Conservation (phyloP, 2,888 invertebrate genomes). For the Melipona beecheii region DNA sequence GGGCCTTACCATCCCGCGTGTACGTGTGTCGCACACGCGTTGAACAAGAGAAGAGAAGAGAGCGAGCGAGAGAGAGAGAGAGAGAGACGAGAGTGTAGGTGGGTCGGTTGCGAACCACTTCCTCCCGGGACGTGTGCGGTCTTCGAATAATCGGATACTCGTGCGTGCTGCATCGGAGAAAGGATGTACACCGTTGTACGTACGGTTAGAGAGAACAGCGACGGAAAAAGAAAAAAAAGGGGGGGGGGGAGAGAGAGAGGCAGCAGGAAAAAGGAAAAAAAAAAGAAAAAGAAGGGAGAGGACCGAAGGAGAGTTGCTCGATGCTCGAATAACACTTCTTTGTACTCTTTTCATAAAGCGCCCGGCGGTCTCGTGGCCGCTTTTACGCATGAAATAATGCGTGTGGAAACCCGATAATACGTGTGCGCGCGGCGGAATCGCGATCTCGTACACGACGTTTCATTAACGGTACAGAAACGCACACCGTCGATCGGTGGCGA, state of each 20-base stretch:
- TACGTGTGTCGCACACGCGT: slow-evolving; percentile 1
- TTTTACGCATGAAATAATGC: slow-evolving; percentile 59
- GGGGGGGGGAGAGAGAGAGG: background rate
- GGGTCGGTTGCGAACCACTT: slow-evolving; percentile 77
- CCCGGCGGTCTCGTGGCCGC: slow-evolving; percentile 31
- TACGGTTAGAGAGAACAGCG: slow-evolving; percentile 35
- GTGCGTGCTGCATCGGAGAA: slow-evolving; percentile 70
- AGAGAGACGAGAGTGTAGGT: slow-evolving; percentile 60
- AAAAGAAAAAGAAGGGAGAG: slow-evolving; percentile 19
- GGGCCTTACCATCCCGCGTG: slow-evolving; percentile 29
- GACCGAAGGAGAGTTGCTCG: slow-evolving; percentile 37
- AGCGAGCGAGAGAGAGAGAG: background rate
- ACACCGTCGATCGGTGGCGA: slow-evolving; percentile 1
- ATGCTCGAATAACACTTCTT: slow-evolving; percentile 67
- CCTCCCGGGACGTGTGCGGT: slow-evolving; percentile 78
- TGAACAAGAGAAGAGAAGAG: background rate
- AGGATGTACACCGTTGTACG: slow-evolving; percentile 66
- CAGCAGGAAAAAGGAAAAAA: background rate
- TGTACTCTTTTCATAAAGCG: slow-evolving; percentile 53
- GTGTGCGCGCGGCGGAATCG: background rate
- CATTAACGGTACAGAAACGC: slow-evolving; percentile 32
- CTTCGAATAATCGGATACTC: slow-evolving; percentile 81
- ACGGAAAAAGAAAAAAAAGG: slow-evolving; percentile 5
- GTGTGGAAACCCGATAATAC: slow-evolving; percentile 49
- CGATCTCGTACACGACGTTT: slow-evolving; percentile 11